Evolutionary conservation across 1,140 invertebrate species (phyloP).

Genomic region (Trichonephila clavata): DNA sequence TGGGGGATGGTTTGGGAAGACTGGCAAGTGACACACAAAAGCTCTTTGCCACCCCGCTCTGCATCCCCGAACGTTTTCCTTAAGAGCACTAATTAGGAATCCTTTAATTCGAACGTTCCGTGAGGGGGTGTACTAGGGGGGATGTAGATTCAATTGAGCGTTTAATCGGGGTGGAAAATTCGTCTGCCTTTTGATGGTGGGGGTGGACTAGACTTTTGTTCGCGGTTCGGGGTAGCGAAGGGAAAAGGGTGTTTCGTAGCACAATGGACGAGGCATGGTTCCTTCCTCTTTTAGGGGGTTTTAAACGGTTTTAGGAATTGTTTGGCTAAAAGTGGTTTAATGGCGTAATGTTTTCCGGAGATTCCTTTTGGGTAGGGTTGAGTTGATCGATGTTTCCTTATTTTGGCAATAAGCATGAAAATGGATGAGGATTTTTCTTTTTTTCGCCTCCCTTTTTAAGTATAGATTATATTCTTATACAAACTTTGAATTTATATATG

Average conservation of each 20-base stretch:
- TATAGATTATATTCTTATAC: too few species aligned
- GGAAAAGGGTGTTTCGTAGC: background rate
- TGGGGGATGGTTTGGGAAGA: background rate
- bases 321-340: background rate
- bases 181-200: conserved; percentile 58
- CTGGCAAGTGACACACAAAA: conserved; percentile 30
- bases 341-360: conserved; percentile 4
- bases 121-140: background rate
- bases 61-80: conserved; percentile 26
- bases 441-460: too few species aligned
- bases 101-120: conserved; percentile 55
- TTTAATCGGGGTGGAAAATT: conserved; percentile 58
- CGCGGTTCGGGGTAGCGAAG: background rate
- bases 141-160: conserved; percentile 54
- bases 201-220: conserved; percentile 32
- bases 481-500: too few species aligned
- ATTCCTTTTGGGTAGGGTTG: background rate
- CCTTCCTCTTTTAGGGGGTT: background rate
- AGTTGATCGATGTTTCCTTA: background rate
- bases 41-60: background rate
- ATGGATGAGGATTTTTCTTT: too few species aligned
- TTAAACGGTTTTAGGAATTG: background rate
- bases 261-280: background rate
- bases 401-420: too few species aligned
- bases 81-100: conserved; percentile 63